Conservation (phyloP, 2,113 vertebrate genomes). For the Perca flavescens region DNA sequence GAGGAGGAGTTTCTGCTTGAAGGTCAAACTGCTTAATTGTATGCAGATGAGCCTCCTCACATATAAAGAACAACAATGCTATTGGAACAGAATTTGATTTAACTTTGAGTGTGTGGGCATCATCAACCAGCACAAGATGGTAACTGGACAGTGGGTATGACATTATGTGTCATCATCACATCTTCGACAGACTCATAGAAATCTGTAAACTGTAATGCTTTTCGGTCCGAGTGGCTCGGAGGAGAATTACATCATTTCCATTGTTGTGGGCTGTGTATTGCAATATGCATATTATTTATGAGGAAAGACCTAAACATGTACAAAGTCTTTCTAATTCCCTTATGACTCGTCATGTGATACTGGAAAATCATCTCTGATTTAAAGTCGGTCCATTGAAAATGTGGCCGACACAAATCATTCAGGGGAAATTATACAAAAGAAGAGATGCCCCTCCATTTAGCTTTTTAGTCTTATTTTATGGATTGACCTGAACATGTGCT, state of each 20-base stretch:
- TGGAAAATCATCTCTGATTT: constrained; percentile 5
- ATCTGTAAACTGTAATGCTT: constrained; percentile 3
- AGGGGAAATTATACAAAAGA: background rate
- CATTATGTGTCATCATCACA: constrained; percentile 39
- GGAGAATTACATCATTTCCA: constrained; percentile 23
- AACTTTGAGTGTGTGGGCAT: constrained; percentile 53
- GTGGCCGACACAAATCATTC: background rate
- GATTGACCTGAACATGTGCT: background rate
- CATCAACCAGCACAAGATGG: constrained; percentile 35
- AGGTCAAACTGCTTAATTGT: constrained; percentile 57
- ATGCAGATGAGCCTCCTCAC: constrained; percentile 37
- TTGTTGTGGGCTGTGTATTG: constrained; percentile 1
- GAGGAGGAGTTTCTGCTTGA: constrained; percentile 38
- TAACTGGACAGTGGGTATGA: constrained; percentile 28
- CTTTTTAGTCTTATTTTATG: background rate
- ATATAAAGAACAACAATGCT: constrained; percentile 30
- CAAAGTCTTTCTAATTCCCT: background rate
- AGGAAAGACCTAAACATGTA: background rate
- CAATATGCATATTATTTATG: constrained; percentile 9
- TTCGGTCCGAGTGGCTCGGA: background rate
- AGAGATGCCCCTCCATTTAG: background rate
- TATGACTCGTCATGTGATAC: background rate
- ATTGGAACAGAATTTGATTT: constrained; percentile 48
- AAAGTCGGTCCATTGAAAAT: background rate
- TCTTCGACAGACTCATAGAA: constrained; percentile 41